Conservation (phyloP, 2,113 vertebrate species). For the Grammomys surdaster region DNA sequence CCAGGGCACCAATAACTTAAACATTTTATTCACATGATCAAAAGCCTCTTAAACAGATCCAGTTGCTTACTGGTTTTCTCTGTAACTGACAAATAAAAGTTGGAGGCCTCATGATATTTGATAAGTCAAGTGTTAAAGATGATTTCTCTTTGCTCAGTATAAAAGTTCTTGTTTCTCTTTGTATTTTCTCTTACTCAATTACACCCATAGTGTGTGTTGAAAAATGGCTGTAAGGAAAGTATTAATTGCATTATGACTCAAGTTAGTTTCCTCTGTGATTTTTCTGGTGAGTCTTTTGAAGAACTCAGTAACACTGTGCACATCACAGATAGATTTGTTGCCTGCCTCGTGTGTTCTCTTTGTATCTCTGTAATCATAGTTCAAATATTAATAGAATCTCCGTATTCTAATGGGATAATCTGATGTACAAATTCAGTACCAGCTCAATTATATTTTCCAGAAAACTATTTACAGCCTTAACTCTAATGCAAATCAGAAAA, state of each 20-base stretch:
- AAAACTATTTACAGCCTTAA: slow-evolving; percentile 77
- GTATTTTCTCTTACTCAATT: slow-evolving; percentile 60
- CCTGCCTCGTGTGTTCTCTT: slow-evolving; percentile 58
- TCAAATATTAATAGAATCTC: slow-evolving; percentile 71
- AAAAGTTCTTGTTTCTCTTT: slow-evolving; percentile 56
- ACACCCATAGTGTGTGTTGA: slow-evolving; percentile 31
- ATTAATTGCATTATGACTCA: slow-evolving; percentile 71
- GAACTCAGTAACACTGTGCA: slow-evolving; percentile 11
- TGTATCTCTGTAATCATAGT: slow-evolving; percentile 62
- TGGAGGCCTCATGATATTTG: neutral
- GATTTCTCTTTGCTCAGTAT: slow-evolving; percentile 41
- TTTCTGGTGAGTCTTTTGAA: slow-evolving; percentile 53
- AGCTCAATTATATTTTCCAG: slow-evolving; percentile 72
- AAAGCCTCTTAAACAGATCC: neutral
- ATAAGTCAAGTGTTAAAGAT: slow-evolving; percentile 30
- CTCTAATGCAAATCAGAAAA: slow-evolving; percentile 72
- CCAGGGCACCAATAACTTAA: neutral
- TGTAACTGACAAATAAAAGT: slow-evolving; percentile 14
- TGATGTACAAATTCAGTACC: slow-evolving; percentile 72
- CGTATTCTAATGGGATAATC: slow-evolving; percentile 59
- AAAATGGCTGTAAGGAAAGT: neutral
- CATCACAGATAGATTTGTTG: slow-evolving; percentile 33
- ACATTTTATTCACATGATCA: neutral
- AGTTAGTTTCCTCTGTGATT: slow-evolving; percentile 74
- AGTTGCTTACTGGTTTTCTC: neutral